Base-by-base conservation (phyloP, 2,888 invertebrate genomes). In the Phyto melanocephala region DNA sequence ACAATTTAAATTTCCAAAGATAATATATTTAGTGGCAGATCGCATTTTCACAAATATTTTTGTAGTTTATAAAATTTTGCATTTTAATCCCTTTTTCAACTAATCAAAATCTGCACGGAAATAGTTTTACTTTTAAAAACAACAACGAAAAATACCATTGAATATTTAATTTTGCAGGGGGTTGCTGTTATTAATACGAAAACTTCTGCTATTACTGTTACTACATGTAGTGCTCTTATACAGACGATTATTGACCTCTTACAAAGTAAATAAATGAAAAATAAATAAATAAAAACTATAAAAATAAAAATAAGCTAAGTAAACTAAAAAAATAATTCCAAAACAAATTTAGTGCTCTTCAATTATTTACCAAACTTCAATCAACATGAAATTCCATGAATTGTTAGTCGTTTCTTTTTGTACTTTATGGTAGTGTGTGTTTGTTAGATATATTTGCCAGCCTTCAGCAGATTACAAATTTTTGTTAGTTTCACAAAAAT, bases 291-390 rank as follows among this genome's bases (percentile, higher is more conserved):
- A n/a, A n/a, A n/a, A n/a, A n/a, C n/a, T n/a, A n/a, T n/a, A n/a
- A n/a, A n/a, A n/a, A n/a, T n/a, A n/a, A n/a, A n/a, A n/a, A n/a
- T n/a, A n/a, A n/a, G n/a, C n/a, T n/a, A n/a, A n/a, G n/a, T n/a
- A n/a, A n/a, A n/a, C n/a, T n/a, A n/a, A n/a, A n/a, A n/a, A n/a
- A n/a, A n/a, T n/a, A n/a, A n/a, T n/a, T n/a, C n/a, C n/a, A n/a
- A n/a, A n/a, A n/a, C n/a, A n/a, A 62, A 42, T 28, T 28, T 33
- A 45, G 11, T 28, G 28, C 60, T 62, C 17, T 63, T 63, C 33
- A 63, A 63, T 63, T 63, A 63, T 63, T 63, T 63, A 63, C 0
- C 0, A 47, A 63, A 63, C 33, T 63, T 63, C 28, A 45, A 47
- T 17, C 63, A 63, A 45, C 47, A 47, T 63, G 20, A 13, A 58